A percentile compares a stretch with the other conserved stretches of the same genome.
These are phyloP conservation scores for Centropyge bicolor DNA, from an alignment of 2,797 vertebrate species.

Conservation along the genomic window DNA sequence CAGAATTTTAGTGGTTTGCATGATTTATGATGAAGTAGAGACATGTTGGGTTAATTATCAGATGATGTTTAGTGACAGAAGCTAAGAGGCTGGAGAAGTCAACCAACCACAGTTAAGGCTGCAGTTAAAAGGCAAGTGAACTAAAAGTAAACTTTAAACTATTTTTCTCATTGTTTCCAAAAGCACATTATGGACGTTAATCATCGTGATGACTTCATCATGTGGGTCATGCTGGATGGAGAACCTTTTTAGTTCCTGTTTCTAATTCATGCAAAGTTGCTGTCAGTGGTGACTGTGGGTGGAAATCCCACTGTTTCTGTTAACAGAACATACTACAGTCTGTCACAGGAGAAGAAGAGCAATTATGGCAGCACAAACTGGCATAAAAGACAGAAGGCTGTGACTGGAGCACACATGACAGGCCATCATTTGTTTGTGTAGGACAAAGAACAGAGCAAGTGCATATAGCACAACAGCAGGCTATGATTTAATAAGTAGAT, in stretches of 20 bases:
- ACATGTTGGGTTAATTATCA: conserved; percentile 34
- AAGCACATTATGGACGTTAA: conserved; percentile 16
- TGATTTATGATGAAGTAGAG: conserved; percentile 2
- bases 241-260: conserved; percentile 50
- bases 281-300: conserved; percentile 53
- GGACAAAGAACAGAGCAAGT: conserved; percentile 32
- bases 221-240: conserved; percentile 31
- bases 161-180: conserved; percentile 19
- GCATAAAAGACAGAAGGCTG: conserved; percentile 42
- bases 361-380: conserved; percentile 39
- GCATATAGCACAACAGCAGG: conserved; percentile 11
- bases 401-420: conserved; percentile 37
- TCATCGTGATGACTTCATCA: conserved; percentile 32
- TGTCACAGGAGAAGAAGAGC: conserved; percentile 47
- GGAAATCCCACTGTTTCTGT: conserved; percentile 38
- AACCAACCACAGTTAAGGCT: not conserved
- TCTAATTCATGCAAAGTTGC: conserved; percentile 42
- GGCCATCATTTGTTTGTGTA: conserved; percentile 36
- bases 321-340: conserved; percentile 39
- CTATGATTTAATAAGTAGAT: conserved; percentile 24
- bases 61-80: conserved; percentile 9
- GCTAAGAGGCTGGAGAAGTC: conserved; percentile 12
- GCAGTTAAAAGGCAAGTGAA: not conserved
- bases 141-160: conserved; percentile 10
- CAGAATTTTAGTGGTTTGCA: not conserved